Percentiles rank a stretch among this genome's conserved stretches.
These are phyloP conservation scores for Microcebus murinus DNA, from an alignment of 2,113 vertebrate genomes.

Conservation along the genomic window DNA sequence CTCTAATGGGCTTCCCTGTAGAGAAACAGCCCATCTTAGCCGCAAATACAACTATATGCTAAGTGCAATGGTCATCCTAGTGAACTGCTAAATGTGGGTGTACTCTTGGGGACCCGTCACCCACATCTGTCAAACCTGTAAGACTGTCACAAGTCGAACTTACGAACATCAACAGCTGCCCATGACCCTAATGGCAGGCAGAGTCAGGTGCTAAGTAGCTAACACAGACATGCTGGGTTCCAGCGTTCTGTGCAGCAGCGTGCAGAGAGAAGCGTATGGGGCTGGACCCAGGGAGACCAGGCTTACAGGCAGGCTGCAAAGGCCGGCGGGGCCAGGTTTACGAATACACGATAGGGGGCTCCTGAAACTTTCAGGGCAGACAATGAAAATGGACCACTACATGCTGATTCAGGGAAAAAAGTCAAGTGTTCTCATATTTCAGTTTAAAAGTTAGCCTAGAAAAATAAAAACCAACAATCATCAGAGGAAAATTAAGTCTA, in stretches of 20 bases:
- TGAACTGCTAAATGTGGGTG: background rate
- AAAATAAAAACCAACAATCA: background rate
- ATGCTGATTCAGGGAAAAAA: background rate
- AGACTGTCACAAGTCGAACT: background rate
- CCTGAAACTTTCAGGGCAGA: background rate
- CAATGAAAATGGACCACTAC: background rate
- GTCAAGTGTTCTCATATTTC: background rate
- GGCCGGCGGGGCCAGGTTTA: background rate
- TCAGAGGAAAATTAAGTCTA: background rate
- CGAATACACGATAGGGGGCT: background rate
- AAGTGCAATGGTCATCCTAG: background rate
- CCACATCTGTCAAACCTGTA: background rate
- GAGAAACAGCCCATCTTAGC: background rate
- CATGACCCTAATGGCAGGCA: background rate
- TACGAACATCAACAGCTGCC: background rate
- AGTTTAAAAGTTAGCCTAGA: background rate
- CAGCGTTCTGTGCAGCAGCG: background rate
- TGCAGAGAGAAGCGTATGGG: background rate
- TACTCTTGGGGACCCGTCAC: background rate
- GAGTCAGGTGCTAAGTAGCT: background rate
- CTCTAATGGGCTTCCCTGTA: background rate
- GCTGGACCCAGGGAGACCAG: no score
- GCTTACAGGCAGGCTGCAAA: background rate
- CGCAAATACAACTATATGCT: rapidly evolving
- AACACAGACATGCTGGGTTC: background rate